Percentiles rank a stretch among this genome's conserved stretches.
Conservation (phyloP, 2,888 invertebrate genomes). For the Thysanoteuthis rhombus region DNA sequence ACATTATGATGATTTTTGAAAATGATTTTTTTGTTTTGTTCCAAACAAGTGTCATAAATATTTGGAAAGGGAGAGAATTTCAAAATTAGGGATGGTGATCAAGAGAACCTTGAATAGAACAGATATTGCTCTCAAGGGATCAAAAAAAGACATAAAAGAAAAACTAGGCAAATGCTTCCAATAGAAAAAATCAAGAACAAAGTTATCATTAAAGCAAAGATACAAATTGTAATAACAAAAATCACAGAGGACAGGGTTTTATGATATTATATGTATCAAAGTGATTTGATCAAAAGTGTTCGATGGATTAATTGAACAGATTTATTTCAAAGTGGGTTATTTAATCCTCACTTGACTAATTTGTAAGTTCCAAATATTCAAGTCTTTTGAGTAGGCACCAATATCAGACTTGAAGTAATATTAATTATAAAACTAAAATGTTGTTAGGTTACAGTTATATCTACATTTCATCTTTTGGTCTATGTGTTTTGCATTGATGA, state of each 20-base stretch:
- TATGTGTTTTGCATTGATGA: neutral
- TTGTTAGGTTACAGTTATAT: neutral
- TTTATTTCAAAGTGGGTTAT: neutral
- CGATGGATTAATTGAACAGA: neutral
- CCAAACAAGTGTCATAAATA: too few species aligned
- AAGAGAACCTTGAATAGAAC: too few species aligned
- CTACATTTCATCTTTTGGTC: neutral
- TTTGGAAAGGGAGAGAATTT: too few species aligned
- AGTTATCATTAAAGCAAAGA: too few species aligned
- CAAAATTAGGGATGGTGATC: too few species aligned
- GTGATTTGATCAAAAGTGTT: neutral
- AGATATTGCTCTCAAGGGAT: too few species aligned
- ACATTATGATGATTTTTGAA: too few species aligned
- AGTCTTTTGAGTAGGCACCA: neutral
- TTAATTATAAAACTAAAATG: neutral
- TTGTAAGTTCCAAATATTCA: neutral
- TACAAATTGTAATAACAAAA: too few species aligned
- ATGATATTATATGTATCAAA: neutral
- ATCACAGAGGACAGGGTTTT: neutral
- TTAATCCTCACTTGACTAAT: neutral
- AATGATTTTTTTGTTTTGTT: too few species aligned
- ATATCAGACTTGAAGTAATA: neutral
- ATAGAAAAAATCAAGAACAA: too few species aligned
- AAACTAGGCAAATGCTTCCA: too few species aligned
- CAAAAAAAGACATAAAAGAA: too few species aligned